Evolutionary conservation across 2,888 invertebrate genomes (phyloP), one percentile per base, ranked within the genome.

Genomic region (Campoletis raptor): DNA sequence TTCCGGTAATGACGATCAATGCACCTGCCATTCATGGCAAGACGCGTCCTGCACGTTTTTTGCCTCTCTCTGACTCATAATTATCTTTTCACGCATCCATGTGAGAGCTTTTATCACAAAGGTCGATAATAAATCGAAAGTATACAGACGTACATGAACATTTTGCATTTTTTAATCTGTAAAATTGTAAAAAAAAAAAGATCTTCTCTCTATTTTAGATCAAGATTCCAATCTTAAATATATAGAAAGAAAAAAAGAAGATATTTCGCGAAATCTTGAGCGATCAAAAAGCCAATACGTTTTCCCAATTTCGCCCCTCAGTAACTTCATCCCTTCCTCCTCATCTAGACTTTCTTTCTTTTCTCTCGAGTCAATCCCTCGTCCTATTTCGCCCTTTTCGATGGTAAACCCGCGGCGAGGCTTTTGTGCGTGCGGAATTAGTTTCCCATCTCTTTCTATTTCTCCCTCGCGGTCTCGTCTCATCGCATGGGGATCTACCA

Each of bases 371-470:
- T 69, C 69, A 15, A 70, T 76, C 57, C 48, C 83, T 76, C 64
- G 64, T 73, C 57, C 61, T 77, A 45, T 85, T 85, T 74, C 57
- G 30, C 61, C 69, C 87, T 82, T 88, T 87, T 87, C 78, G 86
- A 87, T 87, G 87, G 77, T 84, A 77, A 74, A 81, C 48, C 81
- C 74, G 42, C 74, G 66, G 12, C 85, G 81, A 48, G 82, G 83
- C 88, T 90, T 91, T 91, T 91, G 89, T 90, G 88, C 86, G 89
- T 88, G 87, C 88, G 84, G 84, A 90, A 91, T 90, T 89, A 91
- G 88, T 91, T 90, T 89, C 80, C 61, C 83, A 83, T 87, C 84
- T 85, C 85, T 83, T 86, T 80, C 85, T 88, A 21, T 15, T 73
- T 73, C 85, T 30, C 42, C 72, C 54, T 40, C 54, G 40, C 67